These are phyloP conservation scores for Colinus virginianus DNA, from an alignment of 2,113 vertebrate genomes.

Conservation along the genomic window DNA sequence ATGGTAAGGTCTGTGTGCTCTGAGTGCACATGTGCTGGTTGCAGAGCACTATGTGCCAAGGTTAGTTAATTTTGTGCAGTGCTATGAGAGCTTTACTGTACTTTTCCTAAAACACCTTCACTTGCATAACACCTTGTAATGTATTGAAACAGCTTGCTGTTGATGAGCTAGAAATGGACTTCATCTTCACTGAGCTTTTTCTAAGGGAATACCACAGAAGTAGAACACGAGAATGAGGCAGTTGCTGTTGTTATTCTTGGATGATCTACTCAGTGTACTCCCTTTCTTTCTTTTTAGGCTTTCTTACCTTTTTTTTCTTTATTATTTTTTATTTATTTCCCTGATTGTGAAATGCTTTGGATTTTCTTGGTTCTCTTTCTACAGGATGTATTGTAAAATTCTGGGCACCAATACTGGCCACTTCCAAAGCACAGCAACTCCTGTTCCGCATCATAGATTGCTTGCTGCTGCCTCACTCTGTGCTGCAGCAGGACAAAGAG, in stretches of 20 bases:
- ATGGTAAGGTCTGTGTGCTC: not conserved
- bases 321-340: not conserved
- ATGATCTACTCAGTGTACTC: not conserved
- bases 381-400: constrained; percentile 93
- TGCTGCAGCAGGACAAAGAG: constrained; percentile 91
- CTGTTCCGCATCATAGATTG: constrained; percentile 92
- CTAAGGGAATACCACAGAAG: not conserved
- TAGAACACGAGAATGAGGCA: not conserved
- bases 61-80: not conserved
- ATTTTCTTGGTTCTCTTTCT: constrained; percentile 7
- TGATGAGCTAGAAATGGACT: not conserved
- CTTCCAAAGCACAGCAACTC: constrained; percentile 92
- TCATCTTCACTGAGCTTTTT: not conserved
- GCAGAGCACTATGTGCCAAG: not conserved
- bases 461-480: constrained; percentile 88
- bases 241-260: not conserved
- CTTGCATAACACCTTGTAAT: not conserved
- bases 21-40: not conserved
- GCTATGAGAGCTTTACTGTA: not conserved
- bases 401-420: constrained; percentile 93
- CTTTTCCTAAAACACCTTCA: not conserved
- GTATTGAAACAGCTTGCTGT: not conserved
- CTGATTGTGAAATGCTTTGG: not conserved
- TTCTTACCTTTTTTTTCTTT: not conserved
- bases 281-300: not conserved